Conservation (phyloP, 2,113 vertebrate species). For the Syngnathus scovelli region DNA sequence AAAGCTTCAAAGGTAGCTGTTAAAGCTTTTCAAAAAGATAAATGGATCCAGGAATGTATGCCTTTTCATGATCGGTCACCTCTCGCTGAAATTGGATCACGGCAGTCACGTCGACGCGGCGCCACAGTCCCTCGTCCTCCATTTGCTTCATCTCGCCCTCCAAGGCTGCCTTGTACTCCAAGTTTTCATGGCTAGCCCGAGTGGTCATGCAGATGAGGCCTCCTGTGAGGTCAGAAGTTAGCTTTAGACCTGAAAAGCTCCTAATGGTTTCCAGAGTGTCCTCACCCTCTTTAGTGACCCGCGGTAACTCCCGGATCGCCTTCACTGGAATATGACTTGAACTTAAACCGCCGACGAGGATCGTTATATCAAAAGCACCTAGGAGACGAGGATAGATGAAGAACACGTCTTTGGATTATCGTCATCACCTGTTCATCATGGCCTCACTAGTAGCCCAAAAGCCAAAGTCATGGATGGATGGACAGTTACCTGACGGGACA, state of each 20-base stretch:
- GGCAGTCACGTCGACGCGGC: constrained; percentile 58
- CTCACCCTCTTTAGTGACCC: constrained; percentile 79
- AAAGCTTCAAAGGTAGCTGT: too few relatives aligned
- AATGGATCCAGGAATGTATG: constrained; percentile 78
- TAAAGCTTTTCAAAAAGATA: constrained; percentile 76
- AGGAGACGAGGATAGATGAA: background rate
- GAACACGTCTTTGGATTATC: too few relatives aligned
- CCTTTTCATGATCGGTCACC: constrained; percentile 61
- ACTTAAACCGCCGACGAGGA: constrained; percentile 80
- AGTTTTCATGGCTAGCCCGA: constrained; percentile 73
- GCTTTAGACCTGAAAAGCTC: too few relatives aligned
- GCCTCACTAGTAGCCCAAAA: too few relatives aligned
- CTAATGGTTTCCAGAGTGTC: background rate
- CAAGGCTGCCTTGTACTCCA: constrained; percentile 72
- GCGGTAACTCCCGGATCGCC: constrained; percentile 73
- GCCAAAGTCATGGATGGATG: background rate
- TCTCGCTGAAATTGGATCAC: constrained; percentile 80
- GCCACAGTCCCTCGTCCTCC: constrained; percentile 71
- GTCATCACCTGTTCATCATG: background rate
- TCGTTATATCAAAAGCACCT: constrained; percentile 77
- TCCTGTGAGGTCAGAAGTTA: constrained; percentile 62
- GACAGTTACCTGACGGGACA: constrained; percentile 49
- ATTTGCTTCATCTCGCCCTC: constrained; percentile 66
- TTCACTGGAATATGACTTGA: constrained; percentile 70
- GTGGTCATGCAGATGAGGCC: constrained; percentile 87